Conservation (phyloP, 2,888 invertebrate genomes). For the Formica aserva region DNA sequence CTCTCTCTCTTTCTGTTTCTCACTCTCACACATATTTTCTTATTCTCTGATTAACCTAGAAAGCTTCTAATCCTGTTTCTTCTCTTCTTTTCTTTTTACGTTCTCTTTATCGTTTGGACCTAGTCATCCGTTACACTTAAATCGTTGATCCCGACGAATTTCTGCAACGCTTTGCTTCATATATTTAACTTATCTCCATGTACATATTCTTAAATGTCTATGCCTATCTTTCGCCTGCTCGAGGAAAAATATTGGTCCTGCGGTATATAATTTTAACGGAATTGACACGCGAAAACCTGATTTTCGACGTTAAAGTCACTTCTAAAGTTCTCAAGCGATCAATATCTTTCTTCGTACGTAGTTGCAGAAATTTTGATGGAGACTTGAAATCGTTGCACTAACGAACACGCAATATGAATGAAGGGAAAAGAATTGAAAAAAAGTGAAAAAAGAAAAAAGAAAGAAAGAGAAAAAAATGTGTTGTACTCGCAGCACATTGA, state of each 20-base stretch:
- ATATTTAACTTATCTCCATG: slow-evolving; percentile 76
- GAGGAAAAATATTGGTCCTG: slow-evolving; percentile 71
- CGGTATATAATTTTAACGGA: slow-evolving; percentile 10
- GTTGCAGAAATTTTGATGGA: slow-evolving; percentile 79
- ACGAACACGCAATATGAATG: slow-evolving; percentile 65
- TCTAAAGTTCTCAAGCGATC: slow-evolving; percentile 31
- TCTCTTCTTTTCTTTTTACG: slow-evolving; percentile 54
- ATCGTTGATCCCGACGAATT: slow-evolving; percentile 74
- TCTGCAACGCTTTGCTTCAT: slow-evolving; percentile 80
- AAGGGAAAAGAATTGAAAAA: slow-evolving; percentile 72
- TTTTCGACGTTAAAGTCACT: slow-evolving; percentile 9
- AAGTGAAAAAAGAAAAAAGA: slow-evolving; percentile 1
- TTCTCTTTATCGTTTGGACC: slow-evolving; percentile 78
- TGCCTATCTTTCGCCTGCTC: slow-evolving; percentile 73
- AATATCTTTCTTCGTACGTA: slow-evolving; percentile 73
- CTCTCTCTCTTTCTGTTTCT: slow-evolving; percentile 54
- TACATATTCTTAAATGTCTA: slow-evolving; percentile 77
- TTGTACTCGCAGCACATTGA: background rate
- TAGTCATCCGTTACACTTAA: slow-evolving; percentile 77
- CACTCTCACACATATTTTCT: slow-evolving; percentile 44
- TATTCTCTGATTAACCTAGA: slow-evolving; percentile 78
- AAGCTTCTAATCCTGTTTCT: slow-evolving; percentile 77
- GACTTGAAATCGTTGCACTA: slow-evolving; percentile 67
- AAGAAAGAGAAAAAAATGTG: background rate
- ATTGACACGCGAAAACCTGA: slow-evolving; percentile 28